Percentiles rank a stretch among this genome's conserved stretches.
phyloP scores from a whole-genome alignment of 2,888 invertebrate genomes.

The Cetonia aurata region DNA sequence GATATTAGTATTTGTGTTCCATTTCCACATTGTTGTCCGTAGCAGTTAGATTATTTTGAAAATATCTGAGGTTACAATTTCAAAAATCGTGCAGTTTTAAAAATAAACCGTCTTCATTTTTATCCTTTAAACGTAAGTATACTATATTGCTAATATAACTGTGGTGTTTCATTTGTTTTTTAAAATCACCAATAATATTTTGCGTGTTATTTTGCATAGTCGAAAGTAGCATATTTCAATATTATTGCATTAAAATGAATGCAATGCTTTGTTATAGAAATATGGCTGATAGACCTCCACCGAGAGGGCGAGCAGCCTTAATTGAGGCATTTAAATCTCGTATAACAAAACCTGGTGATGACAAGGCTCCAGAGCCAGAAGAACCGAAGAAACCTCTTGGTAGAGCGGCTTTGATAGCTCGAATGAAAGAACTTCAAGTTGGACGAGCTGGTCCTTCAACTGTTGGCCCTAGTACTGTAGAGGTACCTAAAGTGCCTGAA shows the following conservation, averaged over 20 bases:
- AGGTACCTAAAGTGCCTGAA: constrained; percentile 1
- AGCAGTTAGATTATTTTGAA: not conserved
- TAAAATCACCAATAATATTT: not conserved
- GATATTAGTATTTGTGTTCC: too few species aligned
- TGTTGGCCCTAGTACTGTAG: constrained; percentile 6
- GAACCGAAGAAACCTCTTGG: constrained; percentile 59
- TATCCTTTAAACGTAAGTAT: constrained; percentile 1
- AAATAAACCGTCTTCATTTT: not conserved
- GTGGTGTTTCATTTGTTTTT: constrained; percentile 13
- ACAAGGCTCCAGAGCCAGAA: constrained; percentile 35
- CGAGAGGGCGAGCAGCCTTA: constrained; percentile 56
- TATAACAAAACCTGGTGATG: constrained; percentile 49
- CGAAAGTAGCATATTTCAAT: not conserved
- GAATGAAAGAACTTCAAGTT: constrained; percentile 53
- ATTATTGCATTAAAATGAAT: constrained; percentile 14
- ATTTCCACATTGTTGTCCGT: too few species aligned
- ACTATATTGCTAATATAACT: constrained; percentile 2
- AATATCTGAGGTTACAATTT: not conserved
- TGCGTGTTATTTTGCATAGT: not conserved
- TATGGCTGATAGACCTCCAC: constrained; percentile 46
- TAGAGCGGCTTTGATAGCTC: constrained; percentile 59
- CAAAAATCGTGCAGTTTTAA: not conserved
- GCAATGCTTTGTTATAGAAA: constrained; percentile 12
- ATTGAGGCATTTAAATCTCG: constrained; percentile 53
- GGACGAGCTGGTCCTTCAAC: constrained; percentile 47